phyloP scores from a whole-genome alignment of 2,113 vertebrate genomes.

The Heterochromis multidens region DNA sequence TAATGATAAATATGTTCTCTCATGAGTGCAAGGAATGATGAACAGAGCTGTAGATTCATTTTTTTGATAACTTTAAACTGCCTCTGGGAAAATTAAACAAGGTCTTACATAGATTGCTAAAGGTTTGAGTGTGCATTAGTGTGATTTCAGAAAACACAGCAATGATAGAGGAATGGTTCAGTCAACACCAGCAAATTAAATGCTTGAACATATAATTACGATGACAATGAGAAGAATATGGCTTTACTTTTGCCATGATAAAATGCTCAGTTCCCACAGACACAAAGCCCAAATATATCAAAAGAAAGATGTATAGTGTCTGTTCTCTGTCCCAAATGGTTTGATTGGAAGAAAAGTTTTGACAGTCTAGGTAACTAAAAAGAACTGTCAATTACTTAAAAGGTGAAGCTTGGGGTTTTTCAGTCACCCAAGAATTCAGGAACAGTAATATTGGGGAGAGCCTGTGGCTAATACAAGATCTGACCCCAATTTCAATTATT shows the following conservation, averaged over 20 bases:
- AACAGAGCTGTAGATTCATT: background rate
- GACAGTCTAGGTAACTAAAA: background rate
- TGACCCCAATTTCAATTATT: conserved; percentile 29
- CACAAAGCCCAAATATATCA: background rate
- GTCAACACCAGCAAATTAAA: background rate
- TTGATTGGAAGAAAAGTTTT: background rate
- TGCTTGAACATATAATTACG: background rate
- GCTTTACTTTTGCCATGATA: background rate
- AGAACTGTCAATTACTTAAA: background rate
- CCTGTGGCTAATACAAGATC: background rate
- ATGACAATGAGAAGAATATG: background rate
- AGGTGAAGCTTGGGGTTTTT: background rate
- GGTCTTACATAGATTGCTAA: background rate
- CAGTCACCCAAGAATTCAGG: background rate
- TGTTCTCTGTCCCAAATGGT: background rate
- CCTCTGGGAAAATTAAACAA: background rate
- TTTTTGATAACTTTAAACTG: conserved; percentile 19
- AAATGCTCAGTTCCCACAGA: background rate
- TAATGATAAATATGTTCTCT: conserved; percentile 24
- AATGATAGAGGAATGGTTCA: background rate
- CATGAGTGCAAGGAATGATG: background rate
- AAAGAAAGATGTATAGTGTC: background rate
- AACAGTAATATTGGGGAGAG: background rate
- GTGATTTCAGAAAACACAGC: background rate
- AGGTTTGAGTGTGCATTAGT: background rate